Evolutionary conservation across 2,113 vertebrate species (phyloP), one percentile per base, ranked within the genome.

Genomic region (Nannospalax galili): DNA sequence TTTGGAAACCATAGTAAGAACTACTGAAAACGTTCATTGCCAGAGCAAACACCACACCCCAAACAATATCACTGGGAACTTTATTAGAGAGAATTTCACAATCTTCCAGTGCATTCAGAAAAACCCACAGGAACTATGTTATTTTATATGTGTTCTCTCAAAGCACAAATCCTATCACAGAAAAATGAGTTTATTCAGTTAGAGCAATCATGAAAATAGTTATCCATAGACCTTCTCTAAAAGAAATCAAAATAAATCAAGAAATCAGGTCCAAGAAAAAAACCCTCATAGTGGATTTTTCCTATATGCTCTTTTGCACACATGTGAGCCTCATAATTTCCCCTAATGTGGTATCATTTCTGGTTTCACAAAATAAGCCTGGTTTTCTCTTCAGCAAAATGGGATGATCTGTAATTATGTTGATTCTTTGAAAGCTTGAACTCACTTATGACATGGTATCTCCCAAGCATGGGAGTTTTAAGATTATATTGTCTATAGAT

Each of bases 151-250:
- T 6, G 48, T 45, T 70, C 32, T 64, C 62, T 64, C 30, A 86
- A 65, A 93, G 35, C 58, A 72, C 70, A 88, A 17, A 79, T n/a
- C 24, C 58, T 85, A 69, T 67, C 80, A 93, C 11, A 78, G 78
- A 60, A 64, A 85, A 92, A 45, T 45, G 32, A 95, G 42, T 56
- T 96, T 94, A 58, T 94, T 75, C 32, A 89, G 91, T 92, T 79
- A 93, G 62, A 73, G 48, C 17, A 79, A n/a, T 40, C 64, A 64
- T 37, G 70, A 89, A 95, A 94, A 81, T 40, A 89, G 78, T 40
- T 82, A 79, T 28, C 11, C 65, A 48, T 60, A 86, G 78, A 40
- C 62, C 40, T 35, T n/a, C 19, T n/a, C 67, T 84, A 58, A 67
- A 79, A 62, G 30, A 73, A 95, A 93, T 64, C 64, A 88, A 92